Conservation (phyloP, 1,140 invertebrate genomes). For the Lucilia sericata region DNA sequence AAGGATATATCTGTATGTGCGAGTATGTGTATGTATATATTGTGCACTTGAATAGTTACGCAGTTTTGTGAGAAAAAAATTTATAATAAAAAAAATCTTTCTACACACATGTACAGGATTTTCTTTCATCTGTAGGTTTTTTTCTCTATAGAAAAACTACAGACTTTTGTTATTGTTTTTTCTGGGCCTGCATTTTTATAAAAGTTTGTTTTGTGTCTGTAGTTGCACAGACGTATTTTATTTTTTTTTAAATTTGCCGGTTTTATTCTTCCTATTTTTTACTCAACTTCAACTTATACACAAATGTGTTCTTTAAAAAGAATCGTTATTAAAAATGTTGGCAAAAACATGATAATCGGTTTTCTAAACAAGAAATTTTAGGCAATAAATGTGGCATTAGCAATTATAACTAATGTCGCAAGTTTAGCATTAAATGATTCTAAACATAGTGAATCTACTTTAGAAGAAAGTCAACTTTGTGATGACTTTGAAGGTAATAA, state of each 20-base stretch:
- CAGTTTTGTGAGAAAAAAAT: constrained; percentile 17
- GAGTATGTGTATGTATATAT: neutral
- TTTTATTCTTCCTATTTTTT: neutral
- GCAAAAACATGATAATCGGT: neutral
- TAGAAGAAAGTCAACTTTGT: neutral
- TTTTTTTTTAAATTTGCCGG: neutral
- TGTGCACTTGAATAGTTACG: constrained; percentile 28
- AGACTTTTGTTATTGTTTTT: constrained; percentile 10
- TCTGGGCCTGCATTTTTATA: neutral
- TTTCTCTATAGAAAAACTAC: neutral
- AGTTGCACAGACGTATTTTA: constrained; percentile 3
- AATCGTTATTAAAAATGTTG: neutral
- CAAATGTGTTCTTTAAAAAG: neutral
- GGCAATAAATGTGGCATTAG: neutral
- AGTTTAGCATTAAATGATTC: neutral
- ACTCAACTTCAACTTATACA: neutral
- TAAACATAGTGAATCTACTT: neutral
- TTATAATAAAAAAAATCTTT: neutral
- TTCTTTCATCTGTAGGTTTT: neutral
- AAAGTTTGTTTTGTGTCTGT: constrained; percentile 10
- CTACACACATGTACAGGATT: constrained; percentile 7
- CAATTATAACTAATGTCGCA: neutral
- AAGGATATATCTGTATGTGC: neutral
- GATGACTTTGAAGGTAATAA: neutral
- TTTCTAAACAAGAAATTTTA: neutral